These are phyloP conservation scores for Nothobranchius furzeri DNA, from an alignment of 2,113 vertebrate species.

Conservation along the genomic window DNA sequence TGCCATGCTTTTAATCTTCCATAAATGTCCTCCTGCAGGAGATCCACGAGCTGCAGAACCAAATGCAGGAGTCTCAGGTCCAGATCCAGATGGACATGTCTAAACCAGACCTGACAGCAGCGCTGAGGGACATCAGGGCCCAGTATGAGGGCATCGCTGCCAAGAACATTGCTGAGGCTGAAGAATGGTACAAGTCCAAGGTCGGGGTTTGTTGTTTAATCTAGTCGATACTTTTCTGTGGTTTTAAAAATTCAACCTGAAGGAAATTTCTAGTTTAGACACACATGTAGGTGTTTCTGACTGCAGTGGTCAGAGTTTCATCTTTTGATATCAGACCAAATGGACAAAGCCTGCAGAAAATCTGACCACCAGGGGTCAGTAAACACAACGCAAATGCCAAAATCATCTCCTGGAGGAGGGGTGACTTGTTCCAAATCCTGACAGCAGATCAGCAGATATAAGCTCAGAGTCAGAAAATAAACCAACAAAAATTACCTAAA, in stretches of 20 bases:
- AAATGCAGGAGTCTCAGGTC: slow-evolving; percentile 94
- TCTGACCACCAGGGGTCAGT: slow-evolving; percentile 7
- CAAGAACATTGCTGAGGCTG: slow-evolving; percentile 93
- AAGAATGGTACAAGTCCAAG: slow-evolving; percentile 98
- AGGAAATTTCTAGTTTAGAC: too few species aligned
- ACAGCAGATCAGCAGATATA: too few species aligned
- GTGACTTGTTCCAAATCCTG: too few species aligned
- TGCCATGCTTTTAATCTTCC: too few species aligned
- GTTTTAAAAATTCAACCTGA: too few species aligned
- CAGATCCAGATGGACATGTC: slow-evolving; percentile 95
- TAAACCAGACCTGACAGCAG: slow-evolving; percentile 93
- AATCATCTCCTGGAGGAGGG: too few species aligned
- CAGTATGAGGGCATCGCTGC: slow-evolving; percentile 95
- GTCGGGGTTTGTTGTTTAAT: slow-evolving; percentile 57
- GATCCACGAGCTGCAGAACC: slow-evolving; percentile 91
- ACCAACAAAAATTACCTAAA: background rate
- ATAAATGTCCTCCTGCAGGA: slow-evolving; percentile 76
- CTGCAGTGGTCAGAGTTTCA: too few species aligned
- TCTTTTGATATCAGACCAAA: too few species aligned
- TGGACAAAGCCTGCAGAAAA: too few species aligned
- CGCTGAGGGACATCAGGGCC: slow-evolving; percentile 90
- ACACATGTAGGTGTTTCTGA: too few species aligned
- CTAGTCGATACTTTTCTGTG: background rate
- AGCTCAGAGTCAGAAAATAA: background rate
- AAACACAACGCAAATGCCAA: background rate